These are phyloP conservation scores for Equus quagga DNA, from an alignment of 2,113 vertebrate genomes.

Conservation along the genomic window DNA sequence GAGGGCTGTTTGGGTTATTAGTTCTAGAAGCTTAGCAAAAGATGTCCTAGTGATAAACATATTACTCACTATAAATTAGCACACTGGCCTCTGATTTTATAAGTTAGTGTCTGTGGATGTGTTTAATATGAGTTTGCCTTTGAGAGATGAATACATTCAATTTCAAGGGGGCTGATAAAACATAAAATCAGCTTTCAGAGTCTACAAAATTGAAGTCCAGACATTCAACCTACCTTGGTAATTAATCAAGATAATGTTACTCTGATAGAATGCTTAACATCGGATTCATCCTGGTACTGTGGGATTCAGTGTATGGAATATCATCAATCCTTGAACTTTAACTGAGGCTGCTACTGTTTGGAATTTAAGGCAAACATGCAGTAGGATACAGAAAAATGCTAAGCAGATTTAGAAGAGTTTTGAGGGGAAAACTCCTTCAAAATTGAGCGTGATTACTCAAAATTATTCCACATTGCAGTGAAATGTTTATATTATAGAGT, in stretches of 20 bases:
- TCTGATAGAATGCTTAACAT: not conserved
- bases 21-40: constrained; percentile 8
- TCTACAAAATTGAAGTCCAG: constrained; percentile 28
- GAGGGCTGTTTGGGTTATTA: not conserved
- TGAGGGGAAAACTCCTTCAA: not conserved
- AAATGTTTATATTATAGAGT: not conserved
- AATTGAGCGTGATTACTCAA: not conserved
- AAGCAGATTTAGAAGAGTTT: not conserved
- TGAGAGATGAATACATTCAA: constrained; percentile 5
- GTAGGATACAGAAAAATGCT: not conserved
- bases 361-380: not conserved
- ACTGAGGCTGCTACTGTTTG: not conserved
- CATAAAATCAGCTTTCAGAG: constrained; percentile 21
- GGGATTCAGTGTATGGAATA: not conserved
- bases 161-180: not conserved
- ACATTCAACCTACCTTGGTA: not conserved
- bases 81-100: not conserved
- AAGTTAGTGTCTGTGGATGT: not conserved
- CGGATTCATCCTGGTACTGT: not conserved
- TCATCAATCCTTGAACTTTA: constrained; percentile 12
- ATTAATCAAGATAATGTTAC: constrained; percentile 19
- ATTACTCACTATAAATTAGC: constrained; percentile 13
- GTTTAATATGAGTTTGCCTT: constrained; percentile 23
- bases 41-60: not conserved
- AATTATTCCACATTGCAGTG: constrained; percentile 27